Percentiles rank a stretch among this genome's conserved stretches.
phyloP scores from a whole-genome alignment of 2,113 vertebrate genomes.

The Corythoichthys intestinalis region DNA sequence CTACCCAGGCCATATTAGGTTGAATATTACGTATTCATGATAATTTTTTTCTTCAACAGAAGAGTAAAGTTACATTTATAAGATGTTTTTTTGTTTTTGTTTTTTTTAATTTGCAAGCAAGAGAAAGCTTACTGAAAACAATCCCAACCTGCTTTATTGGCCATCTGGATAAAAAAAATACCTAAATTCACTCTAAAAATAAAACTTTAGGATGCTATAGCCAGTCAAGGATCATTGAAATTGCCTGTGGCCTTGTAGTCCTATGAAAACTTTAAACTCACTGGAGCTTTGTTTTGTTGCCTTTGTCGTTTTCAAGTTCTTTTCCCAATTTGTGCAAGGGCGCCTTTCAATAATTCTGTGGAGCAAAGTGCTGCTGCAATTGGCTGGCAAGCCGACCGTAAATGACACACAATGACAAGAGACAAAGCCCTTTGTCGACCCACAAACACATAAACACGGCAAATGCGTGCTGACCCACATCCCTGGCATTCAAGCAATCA shows the following conservation, averaged over 20 bases:
- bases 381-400: slow-evolving; percentile 48
- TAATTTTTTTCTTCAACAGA: neutral
- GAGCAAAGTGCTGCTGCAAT: slow-evolving; percentile 30
- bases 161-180: neutral
- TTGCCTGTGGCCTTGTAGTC: neutral
- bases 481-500: slow-evolving; percentile 28
- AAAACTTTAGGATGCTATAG: neutral
- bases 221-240: neutral
- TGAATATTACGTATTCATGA: neutral
- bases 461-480: slow-evolving; percentile 41
- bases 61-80: neutral
- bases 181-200: neutral
- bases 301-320: slow-evolving; percentile 16
- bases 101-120: neutral
- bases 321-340: slow-evolving; percentile 35
- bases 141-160: neutral
- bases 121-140: neutral
- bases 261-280: neutral
- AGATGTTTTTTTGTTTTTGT: neutral
- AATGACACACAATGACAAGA: slow-evolving; percentile 60
- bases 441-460: slow-evolving; percentile 41
- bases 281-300: slow-evolving; percentile 6
- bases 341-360: slow-evolving; percentile 43
- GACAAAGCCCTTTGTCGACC: slow-evolving; percentile 52
- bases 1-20: neutral